Evolutionary conservation across 2,888 invertebrate genomes (phyloP), one percentile per base, ranked within the genome.

Genomic region (Dicranocentrus wangi): DNA sequence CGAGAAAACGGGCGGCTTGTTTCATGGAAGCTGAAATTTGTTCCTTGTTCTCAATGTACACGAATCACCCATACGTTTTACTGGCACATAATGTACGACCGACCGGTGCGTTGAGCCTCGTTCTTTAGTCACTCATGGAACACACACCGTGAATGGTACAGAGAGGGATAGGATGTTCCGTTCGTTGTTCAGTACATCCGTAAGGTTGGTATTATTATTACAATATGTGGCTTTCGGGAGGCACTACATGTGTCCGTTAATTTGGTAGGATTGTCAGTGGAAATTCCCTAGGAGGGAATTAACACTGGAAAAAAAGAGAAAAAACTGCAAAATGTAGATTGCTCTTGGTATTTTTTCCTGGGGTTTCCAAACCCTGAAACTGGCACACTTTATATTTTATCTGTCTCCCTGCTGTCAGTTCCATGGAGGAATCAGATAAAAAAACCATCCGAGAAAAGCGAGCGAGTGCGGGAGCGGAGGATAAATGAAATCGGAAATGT

Each of bases 241-340:
- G 42, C 28, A 69, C 39, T 71, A 65, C 72, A 66, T 79, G 81
- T 75, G 81, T 81, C 81, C 75, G 81, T 81, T 81, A 81, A 81
- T 81, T 81, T 81, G 81, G 73, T 51, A 53, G 81, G 70, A 75
- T 81, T 81, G 81, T 75, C 69, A 81, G 75, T 65, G 58, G 32
- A 75, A 75, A 81, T 81, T 81, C 75, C 81, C 81, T 75, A 51
- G 69, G 68, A 81, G 81, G 81, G 81, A 70, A 77, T 81, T 75
- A 63, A 55, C 55, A 58, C 58, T n/a, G 27, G 39, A 71, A 10
- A 17, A 32, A 10, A 32, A 10, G 32, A 7, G 19, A 27, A 43
- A 43, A 55, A 19, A 53, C 55, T 55, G 42, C 32, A 70, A 70
- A 70, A 58, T 47, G 27, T 66, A 66, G 47, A 47, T 65, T 19